Base-by-base conservation (phyloP, 2,888 invertebrate species). In the Morpho achilles region DNA sequence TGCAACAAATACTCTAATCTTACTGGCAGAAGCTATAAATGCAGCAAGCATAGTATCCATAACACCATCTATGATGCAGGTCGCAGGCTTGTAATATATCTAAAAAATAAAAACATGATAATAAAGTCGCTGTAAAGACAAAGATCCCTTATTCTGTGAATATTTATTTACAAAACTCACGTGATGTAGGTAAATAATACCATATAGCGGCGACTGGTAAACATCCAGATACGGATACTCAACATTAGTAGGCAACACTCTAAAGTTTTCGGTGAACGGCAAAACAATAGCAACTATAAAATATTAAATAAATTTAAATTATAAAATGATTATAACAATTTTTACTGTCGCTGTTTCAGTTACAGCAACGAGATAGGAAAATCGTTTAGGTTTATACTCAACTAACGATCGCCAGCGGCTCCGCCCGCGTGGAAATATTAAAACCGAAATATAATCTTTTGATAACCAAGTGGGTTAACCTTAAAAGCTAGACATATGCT, bases 41-140 rank as follows among this genome's bases (percentile, higher is more conserved):
- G 90, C 87, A 52, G 90, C 89, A 61, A 90, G 72, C 58, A 91
- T 82, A 2, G 91, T 91, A 65, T 91, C 91, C 87, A 91, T 88
- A 8, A 74, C 90, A 1, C 84, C 89, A 64, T 91, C 90, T 63
- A 91, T 87, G 63, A 91, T 88, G 62, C 91, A 90, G 32, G 90
- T 89, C 32, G 91, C 86, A 54, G 91, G 90, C 68, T 91, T 91
- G 73, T 90, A 91, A 72, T 89, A 90, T 65, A 91, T 80, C 88
- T 91, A 76, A 59, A 65, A 70, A 69, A 49, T 22, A 56, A 42
- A 23, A 7, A 8, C 4, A 23, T 47, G 8, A 22, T n/a, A 3
- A 49, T 32, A 23, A 32, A 7, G n/a, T 50, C 22, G 9, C 23
- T 9, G 47, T 16, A 46, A 23, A 23, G 23, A 47, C 8, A 22